Evolutionary conservation across 2,888 invertebrate genomes (phyloP).

Genomic region (Microplitis deprimator): DNA sequence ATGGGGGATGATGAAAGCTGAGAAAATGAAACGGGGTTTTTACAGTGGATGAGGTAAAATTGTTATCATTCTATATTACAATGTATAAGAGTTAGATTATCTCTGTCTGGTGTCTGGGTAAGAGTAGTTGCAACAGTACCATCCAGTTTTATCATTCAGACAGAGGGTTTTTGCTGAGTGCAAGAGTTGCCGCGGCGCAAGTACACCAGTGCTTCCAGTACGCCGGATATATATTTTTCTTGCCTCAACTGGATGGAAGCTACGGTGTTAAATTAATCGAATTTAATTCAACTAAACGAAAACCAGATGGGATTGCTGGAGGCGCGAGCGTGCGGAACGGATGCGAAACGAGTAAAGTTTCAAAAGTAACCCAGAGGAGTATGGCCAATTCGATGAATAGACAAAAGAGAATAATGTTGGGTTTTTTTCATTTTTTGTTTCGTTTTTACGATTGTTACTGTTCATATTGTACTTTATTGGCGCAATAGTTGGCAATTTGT

Average conservation of each 20-base stretch:
- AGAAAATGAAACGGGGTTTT: background rate
- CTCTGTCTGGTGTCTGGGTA: background rate
- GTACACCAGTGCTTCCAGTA: too few relatives aligned
- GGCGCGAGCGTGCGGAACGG: slow-evolving; percentile 40
- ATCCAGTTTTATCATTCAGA: slow-evolving; percentile 33
- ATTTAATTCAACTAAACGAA: slow-evolving; percentile 44
- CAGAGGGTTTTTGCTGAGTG: background rate
- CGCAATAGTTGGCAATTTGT: background rate
- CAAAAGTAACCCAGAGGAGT: slow-evolving; percentile 29
- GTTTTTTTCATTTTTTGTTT: background rate
- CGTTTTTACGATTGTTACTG: background rate
- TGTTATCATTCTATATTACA: slow-evolving; percentile 2
- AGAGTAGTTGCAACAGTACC: background rate
- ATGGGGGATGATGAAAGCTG: background rate
- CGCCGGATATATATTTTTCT: slow-evolving; percentile 32
- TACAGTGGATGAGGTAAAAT: background rate
- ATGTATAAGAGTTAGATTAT: background rate
- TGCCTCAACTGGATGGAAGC: slow-evolving; percentile 23
- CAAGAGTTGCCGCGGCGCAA: background rate
- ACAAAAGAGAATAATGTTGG: slow-evolving; percentile 1
- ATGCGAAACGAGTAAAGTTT: slow-evolving; percentile 41
- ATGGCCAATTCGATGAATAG: slow-evolving; percentile 18
- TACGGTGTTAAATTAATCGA: slow-evolving; percentile 43
- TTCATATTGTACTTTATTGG: background rate
- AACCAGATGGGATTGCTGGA: slow-evolving; percentile 40